Evolutionary conservation across 2,888 invertebrate genomes (phyloP).

Genomic region (Panorpa germanica): DNA sequence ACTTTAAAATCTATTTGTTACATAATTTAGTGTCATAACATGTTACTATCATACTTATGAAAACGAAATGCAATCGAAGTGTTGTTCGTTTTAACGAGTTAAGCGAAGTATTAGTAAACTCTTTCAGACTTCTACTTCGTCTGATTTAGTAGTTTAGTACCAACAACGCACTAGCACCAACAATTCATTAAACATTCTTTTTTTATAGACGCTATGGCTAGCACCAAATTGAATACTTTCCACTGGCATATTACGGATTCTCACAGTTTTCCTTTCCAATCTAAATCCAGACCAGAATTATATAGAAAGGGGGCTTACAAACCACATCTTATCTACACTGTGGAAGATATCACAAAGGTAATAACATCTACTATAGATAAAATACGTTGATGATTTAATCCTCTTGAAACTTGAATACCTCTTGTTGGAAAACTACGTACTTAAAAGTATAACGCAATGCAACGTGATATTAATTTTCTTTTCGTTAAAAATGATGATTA

Average conservation of each 20-base stretch:
- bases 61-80: not conserved
- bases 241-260: slow-evolving; percentile 93
- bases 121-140: too few relatives aligned
- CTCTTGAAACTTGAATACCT: too few relatives aligned
- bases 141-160: too few relatives aligned
- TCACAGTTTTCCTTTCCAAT: slow-evolving; percentile 81
- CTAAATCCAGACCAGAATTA: slow-evolving; percentile 50
- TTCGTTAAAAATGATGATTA: not conserved
- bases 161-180: too few relatives aligned
- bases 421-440: too few relatives aligned
- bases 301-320: slow-evolving; percentile 62
- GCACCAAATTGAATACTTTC: slow-evolving; percentile 80
- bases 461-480: too few relatives aligned
- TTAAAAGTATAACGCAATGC: too few relatives aligned
- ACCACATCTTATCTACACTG: slow-evolving; percentile 44
- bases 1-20: not conserved
- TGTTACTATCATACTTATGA: not conserved
- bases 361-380: not conserved
- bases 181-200: too few relatives aligned
- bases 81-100: too few relatives aligned
- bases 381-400: not conserved
- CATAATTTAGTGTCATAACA: not conserved
- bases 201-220: slow-evolving; percentile 62
- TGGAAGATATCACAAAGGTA: slow-evolving; percentile 30
- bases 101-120: too few relatives aligned